Conservation (phyloP, 2,888 invertebrate species). For the Stramonita haemastoma region DNA sequence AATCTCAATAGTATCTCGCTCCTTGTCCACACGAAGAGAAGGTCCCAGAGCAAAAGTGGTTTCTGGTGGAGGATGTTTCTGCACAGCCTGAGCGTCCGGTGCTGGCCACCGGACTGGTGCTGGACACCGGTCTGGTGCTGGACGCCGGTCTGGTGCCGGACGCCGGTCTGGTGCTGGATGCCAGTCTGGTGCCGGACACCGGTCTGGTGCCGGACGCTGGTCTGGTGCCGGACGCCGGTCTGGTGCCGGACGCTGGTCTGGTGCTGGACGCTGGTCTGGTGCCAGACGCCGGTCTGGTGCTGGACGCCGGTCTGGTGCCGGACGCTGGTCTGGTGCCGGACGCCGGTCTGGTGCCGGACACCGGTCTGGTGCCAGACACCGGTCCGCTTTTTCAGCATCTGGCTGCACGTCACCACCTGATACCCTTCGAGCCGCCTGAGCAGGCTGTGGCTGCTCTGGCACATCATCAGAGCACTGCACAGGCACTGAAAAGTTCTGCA, state of each 20-base stretch:
- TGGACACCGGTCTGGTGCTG: too few relatives aligned
- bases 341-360: too few relatives aligned
- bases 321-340: too few relatives aligned
- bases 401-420: background rate
- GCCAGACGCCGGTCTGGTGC: too few relatives aligned
- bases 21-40: background rate
- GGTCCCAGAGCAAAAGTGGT: background rate
- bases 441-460: background rate
- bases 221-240: too few relatives aligned
- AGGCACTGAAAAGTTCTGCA: background rate
- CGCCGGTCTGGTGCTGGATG: too few relatives aligned
- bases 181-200: too few relatives aligned
- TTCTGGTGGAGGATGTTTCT: background rate
- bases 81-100: background rate
- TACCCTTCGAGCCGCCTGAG: background rate
- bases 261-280: too few relatives aligned
- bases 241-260: too few relatives aligned
- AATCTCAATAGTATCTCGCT: background rate
- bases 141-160: too few relatives aligned
- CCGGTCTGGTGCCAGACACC: background rate
- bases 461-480: conserved; percentile 2
- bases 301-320: too few relatives aligned
- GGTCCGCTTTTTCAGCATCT: background rate
- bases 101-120: background rate
- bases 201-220: too few relatives aligned